phyloP scores from a whole-genome alignment of 2,113 vertebrate genomes.

The Hirundichthys speculiger region DNA sequence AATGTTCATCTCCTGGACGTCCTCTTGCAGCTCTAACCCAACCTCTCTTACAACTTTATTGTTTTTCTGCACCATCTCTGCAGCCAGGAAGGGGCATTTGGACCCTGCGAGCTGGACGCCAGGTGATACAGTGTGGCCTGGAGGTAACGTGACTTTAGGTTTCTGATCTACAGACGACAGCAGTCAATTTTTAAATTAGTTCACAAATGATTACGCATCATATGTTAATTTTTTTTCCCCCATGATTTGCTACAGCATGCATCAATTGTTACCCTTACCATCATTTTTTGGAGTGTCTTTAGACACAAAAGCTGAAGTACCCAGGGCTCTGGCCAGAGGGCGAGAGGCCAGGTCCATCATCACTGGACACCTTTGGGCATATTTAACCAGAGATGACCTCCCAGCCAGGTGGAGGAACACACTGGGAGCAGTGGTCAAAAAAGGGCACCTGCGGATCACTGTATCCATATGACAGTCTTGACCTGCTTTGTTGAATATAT shows the following conservation, averaged over 20 bases:
- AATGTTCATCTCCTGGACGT: too few relatives aligned
- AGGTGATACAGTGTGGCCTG: conserved; percentile 62
- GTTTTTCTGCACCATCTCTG: too few relatives aligned
- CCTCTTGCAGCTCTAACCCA: too few relatives aligned
- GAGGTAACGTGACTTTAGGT: conserved; percentile 46
- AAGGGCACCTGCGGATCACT: conserved; percentile 87
- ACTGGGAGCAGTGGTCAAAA: conserved; percentile 71
- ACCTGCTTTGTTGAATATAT: not conserved
- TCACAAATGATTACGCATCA: too few relatives aligned
- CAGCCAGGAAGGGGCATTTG: conserved; percentile 80
- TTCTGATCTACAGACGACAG: conserved; percentile 19
- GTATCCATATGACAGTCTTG: conserved; percentile 81
- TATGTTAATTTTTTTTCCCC: too few relatives aligned
- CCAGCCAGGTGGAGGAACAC: conserved; percentile 83
- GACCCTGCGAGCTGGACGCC: conserved; percentile 73
- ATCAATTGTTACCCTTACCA: conserved; percentile 56
- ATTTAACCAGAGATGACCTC: conserved; percentile 79
- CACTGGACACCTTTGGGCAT: conserved; percentile 88
- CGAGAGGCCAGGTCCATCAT: conserved; percentile 85
- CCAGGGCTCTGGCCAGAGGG: conserved; percentile 72
- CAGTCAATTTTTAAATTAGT: too few relatives aligned
- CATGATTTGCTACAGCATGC: too few relatives aligned
- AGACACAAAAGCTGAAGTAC: conserved; percentile 76
- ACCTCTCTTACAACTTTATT: too few relatives aligned
- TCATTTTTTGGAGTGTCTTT: conserved; percentile 70